Evolutionary conservation across 1,140 invertebrate species (phyloP).

Genomic region (Zaprionus ghesquierei): DNA sequence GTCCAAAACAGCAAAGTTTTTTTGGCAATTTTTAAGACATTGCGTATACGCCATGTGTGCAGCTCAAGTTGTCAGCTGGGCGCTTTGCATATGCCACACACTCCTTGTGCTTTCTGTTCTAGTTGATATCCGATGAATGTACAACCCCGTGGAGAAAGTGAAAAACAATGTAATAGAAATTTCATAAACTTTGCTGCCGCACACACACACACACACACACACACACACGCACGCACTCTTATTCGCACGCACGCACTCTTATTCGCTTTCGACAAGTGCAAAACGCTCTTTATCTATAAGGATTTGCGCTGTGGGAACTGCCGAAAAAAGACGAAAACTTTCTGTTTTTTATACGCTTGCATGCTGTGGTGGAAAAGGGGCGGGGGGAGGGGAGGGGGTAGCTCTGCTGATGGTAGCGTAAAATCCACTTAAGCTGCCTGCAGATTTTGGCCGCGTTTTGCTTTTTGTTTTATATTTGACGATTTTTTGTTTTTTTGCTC

Average conservation of each 20-base stretch:
- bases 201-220: too few relatives aligned
- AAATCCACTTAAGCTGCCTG: conserved; percentile 63
- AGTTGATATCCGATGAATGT: conserved; percentile 46
- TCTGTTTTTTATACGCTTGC: conserved; percentile 19
- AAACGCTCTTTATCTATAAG: conserved; percentile 58
- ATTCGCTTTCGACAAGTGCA: conserved; percentile 53
- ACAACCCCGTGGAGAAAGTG: conserved; percentile 47
- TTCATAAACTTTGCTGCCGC: conserved; percentile 53
- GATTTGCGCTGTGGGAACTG: conserved; percentile 40
- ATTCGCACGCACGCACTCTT: too few relatives aligned
- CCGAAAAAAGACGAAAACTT: conserved; percentile 6
- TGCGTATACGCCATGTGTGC: conserved; percentile 36
- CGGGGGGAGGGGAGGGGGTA: not conserved
- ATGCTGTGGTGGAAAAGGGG: conserved; percentile 27
- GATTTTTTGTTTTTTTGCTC: conserved; percentile 3
- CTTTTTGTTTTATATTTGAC: conserved; percentile 46
- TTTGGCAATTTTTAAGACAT: conserved; percentile 37
- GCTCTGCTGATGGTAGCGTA: conserved; percentile 41
- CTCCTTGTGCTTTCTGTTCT: conserved; percentile 12
- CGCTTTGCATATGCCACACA: conserved; percentile 37
- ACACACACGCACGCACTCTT: too few relatives aligned
- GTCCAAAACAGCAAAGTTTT: conserved; percentile 44
- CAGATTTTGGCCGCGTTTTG: conserved; percentile 55
- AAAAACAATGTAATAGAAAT: conserved; percentile 67
- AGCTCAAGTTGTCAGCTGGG: conserved; percentile 39